phyloP scores from a whole-genome alignment of 2,888 invertebrate genomes.

The Diarsia rubi region DNA sequence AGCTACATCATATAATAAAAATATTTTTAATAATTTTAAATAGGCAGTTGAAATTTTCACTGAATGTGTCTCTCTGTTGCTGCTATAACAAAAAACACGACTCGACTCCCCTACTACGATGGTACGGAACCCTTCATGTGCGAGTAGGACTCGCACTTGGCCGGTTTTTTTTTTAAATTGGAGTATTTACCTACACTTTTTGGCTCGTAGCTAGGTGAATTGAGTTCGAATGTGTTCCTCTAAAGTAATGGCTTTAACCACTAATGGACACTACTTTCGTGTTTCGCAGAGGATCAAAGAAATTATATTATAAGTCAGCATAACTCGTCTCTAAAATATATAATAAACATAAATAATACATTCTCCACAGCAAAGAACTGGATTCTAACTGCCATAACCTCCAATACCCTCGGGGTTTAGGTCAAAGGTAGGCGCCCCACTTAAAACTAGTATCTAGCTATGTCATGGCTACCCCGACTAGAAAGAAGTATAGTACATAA shows the following conservation, averaged over 20 bases:
- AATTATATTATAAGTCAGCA: not conserved
- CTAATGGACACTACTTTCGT: not conserved
- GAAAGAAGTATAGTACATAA: constrained; percentile 16
- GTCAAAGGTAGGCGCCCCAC: constrained; percentile 54
- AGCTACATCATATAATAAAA: too few relatives aligned
- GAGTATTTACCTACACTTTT: not conserved
- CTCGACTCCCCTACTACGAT: too few relatives aligned
- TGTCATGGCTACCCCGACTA: constrained; percentile 36
- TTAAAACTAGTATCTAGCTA: constrained; percentile 49
- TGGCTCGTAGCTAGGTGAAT: not conserved
- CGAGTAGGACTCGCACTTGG: too few relatives aligned
- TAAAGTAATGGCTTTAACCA: not conserved
- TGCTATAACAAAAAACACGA: too few relatives aligned
- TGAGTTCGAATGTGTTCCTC: not conserved
- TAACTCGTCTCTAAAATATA: not conserved
- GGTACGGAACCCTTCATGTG: too few relatives aligned
- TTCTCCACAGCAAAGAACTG: constrained; percentile 22
- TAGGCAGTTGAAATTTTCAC: too few relatives aligned
- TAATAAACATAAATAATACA: not conserved
- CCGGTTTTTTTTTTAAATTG: constrained; percentile 11
- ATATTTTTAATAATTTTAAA: too few relatives aligned
- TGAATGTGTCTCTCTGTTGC: too few relatives aligned
- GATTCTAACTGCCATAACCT: constrained; percentile 35
- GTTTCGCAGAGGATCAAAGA: not conserved
- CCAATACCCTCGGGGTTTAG: constrained; percentile 48